phyloP scores from a whole-genome alignment of 2,888 invertebrate genomes.

The Aelia acuminata region DNA sequence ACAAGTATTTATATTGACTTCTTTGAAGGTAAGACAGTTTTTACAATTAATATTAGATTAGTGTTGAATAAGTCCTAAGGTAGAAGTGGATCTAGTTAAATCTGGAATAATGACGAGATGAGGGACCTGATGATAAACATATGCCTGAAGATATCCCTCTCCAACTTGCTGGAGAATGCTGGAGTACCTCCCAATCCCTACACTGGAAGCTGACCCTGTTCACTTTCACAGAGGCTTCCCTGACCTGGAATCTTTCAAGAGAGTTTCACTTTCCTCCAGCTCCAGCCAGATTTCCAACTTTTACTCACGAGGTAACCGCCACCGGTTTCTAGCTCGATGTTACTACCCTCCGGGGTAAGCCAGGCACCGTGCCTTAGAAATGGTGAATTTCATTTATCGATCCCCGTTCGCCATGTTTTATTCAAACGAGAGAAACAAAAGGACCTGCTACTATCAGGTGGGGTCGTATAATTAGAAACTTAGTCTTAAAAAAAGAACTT shows the following conservation, averaged over 20 bases:
- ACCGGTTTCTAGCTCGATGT: background rate
- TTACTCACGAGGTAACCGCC: conserved; percentile 53
- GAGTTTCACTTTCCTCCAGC: conserved; percentile 54
- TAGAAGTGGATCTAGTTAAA: too few species aligned
- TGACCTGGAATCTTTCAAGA: conserved; percentile 52
- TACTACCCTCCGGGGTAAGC: background rate
- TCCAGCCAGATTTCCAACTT: conserved; percentile 50
- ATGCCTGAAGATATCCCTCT: background rate
- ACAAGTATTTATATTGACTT: too few species aligned
- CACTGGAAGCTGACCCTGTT: background rate
- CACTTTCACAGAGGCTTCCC: conserved; percentile 40
- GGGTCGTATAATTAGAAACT: too few species aligned
- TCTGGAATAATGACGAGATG: too few species aligned
- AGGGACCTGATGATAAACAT: background rate
- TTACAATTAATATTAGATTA: too few species aligned
- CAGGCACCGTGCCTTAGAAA: background rate
- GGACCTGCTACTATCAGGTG: too few species aligned
- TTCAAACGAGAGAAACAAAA: too few species aligned
- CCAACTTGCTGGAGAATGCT: background rate
- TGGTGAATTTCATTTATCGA: background rate
- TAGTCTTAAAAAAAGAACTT: too few species aligned
- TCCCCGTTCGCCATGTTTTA: background rate
- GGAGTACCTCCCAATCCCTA: background rate
- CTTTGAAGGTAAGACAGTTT: too few species aligned
- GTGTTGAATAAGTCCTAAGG: too few species aligned